Evolutionary conservation across 2,888 invertebrate species (phyloP).

Genomic region (Sarcophaga subvicina): DNA sequence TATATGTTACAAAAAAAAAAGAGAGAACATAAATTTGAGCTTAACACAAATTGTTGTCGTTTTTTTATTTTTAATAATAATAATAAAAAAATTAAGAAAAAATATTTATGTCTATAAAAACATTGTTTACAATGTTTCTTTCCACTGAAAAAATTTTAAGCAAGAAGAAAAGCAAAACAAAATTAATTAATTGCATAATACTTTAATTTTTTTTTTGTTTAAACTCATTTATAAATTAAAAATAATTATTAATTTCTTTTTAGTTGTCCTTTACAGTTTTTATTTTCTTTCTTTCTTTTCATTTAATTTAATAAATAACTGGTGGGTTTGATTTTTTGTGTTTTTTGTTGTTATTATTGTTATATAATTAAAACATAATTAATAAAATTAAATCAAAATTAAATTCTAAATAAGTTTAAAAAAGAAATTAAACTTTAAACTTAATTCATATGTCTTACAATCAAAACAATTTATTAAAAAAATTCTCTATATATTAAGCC

Average conservation of each 20-base stretch:
- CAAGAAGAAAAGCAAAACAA: background rate
- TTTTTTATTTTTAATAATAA: background rate
- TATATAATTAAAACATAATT: slow-evolving; percentile 44
- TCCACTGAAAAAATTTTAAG: background rate
- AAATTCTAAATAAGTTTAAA: too few relatives aligned
- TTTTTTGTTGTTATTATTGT: slow-evolving; percentile 38
- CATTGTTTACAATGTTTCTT: background rate
- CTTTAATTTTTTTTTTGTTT: slow-evolving; percentile 40
- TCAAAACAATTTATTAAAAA: slow-evolving; percentile 57
- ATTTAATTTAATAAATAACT: slow-evolving; percentile 68
- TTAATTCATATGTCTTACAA: slow-evolving; percentile 55
- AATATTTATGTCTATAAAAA: slow-evolving; percentile 20
- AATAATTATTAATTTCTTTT: background rate
- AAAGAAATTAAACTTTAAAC: background rate
- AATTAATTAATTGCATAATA: slow-evolving; percentile 51
- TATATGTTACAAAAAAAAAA: background rate
- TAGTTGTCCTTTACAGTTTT: background rate
- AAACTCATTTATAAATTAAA: slow-evolving; percentile 54
- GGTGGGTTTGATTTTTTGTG: slow-evolving; percentile 69
- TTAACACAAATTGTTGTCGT: slow-evolving; percentile 37
- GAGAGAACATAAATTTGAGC: slow-evolving; percentile 59
- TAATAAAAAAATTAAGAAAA: slow-evolving; percentile 27
- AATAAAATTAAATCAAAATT: slow-evolving; percentile 1
- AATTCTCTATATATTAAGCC: slow-evolving; percentile 68
- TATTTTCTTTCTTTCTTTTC: slow-evolving; percentile 34